Evolutionary conservation across 2,113 vertebrate species (phyloP).

Genomic region (Leucoraja erinaceus): DNA sequence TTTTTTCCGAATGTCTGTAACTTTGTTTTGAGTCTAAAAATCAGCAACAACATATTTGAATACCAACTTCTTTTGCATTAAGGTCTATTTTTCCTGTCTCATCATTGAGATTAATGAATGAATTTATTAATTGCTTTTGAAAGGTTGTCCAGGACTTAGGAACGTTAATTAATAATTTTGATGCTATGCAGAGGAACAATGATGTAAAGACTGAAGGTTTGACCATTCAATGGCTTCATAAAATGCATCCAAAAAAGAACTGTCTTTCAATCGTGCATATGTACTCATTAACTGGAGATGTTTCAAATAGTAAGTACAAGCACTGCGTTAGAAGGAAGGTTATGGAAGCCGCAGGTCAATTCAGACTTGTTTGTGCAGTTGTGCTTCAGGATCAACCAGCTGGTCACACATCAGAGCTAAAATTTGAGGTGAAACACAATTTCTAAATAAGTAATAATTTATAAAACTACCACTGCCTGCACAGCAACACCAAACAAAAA

Average conservation of each 20-base stretch:
- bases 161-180: not conserved
- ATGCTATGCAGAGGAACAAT: not conserved
- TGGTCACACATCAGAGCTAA: not conserved
- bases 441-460: not conserved
- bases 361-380: not conserved
- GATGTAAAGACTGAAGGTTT: not conserved
- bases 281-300: too few relatives aligned
- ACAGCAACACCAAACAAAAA: not conserved
- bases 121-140: not conserved
- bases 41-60: constrained; percentile 4
- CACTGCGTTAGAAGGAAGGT: not conserved
- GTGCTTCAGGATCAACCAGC: not conserved
- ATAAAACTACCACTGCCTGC: not conserved
- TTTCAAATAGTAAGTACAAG: not conserved
- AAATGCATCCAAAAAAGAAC: not conserved
- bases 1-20: not conserved
- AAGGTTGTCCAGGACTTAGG: not conserved
- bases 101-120: not conserved
- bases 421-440: not conserved
- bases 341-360: not conserved
- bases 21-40: not conserved
- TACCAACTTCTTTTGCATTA: not conserved
- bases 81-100: not conserved
- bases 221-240: not conserved
- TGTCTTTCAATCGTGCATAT: not conserved